These are phyloP conservation scores for Drosophila atroscutellata DNA, from an alignment of 2,888 invertebrate species.

Conservation along the genomic window DNA sequence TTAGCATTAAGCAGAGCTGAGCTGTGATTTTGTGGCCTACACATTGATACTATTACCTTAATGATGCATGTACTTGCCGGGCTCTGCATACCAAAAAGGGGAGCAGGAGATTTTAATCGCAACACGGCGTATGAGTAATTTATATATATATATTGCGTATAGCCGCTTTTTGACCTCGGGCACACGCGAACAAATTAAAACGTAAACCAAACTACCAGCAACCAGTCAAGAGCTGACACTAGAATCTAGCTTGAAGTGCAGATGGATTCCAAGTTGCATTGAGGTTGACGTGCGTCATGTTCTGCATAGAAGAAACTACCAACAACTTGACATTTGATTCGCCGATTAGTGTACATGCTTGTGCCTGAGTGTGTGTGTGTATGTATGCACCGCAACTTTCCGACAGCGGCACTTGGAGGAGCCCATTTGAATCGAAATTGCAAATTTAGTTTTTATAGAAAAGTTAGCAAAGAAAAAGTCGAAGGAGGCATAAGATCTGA, in stretches of 20 bases:
- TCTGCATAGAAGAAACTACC: conserved; percentile 51
- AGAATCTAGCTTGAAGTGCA: background rate
- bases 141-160: conserved; percentile 29
- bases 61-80: conserved; percentile 44
- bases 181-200: conserved; percentile 53
- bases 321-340: conserved; percentile 74
- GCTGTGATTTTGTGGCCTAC: conserved; percentile 64
- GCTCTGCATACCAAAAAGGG: conserved; percentile 25
- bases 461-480: conserved; percentile 32
- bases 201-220: conserved; percentile 53
- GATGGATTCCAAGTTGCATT: conserved; percentile 38
- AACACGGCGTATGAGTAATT: conserved; percentile 59
- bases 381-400: conserved; percentile 14
- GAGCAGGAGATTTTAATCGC: conserved; percentile 49
- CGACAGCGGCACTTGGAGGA: conserved; percentile 14
- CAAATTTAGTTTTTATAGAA: conserved; percentile 40
- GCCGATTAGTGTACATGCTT: conserved; percentile 61
- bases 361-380: background rate
- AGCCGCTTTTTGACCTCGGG: conserved; percentile 44
- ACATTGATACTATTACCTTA: conserved; percentile 47
- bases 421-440: conserved; percentile 42
- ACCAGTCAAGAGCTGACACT: conserved; percentile 14
- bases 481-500: conserved; percentile 9
- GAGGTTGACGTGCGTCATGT: conserved; percentile 68
- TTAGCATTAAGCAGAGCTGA: conserved; percentile 26